Evolutionary conservation across 1,140 invertebrate genomes (phyloP), one percentile per base, ranked within the genome.

Genomic region (Bombus sylvicola): DNA sequence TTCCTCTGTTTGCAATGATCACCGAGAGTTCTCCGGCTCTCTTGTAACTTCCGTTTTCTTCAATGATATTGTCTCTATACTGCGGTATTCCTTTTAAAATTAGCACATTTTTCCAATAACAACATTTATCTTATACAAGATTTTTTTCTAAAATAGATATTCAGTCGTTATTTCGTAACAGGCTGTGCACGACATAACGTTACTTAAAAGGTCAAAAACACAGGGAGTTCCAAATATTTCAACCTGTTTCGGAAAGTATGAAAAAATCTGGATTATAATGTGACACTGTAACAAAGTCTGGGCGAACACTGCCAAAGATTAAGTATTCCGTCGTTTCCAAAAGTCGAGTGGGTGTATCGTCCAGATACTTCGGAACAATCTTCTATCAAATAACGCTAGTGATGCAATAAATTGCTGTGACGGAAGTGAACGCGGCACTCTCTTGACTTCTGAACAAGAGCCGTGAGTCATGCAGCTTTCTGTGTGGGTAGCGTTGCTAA

Each of bases 41-140:
- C 64, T 79, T 71, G 57, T 77, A 81, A 83, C 82, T 87, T 82
- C 88, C 81, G 86, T 85, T 87, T 89, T 66, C 71, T 79, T n/a
- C 53, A 34, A 69, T n/a, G 28, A 79, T 53, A 74, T 81, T 68
- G 34, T n/a, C 37, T 22, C 5, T 15, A 9, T 25, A 25, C 4
- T 12, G 22, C n/a, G 37, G 53, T 34, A 31, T 68, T 71, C 79
- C 5, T 71, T 34, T 31, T 34, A 18, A 37, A 10, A 64, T 34
- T 68, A 9, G 3, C 34, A 15, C 18, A 22, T 68, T 3, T 53
- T 8, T 34, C 18, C 2, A 39, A 28, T 28, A n/a, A n/a, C 25
- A 1, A 5, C 5, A 18, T 22, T 53, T 53, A 53, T 53, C 22
- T 22, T 53, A 8, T 53, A 22, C 47, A 0, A 22, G 6, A 8